Evolutionary conservation across 2,888 invertebrate genomes (phyloP), one percentile per base, ranked within the genome.

Genomic region (Tachystola acroxantha): DNA sequence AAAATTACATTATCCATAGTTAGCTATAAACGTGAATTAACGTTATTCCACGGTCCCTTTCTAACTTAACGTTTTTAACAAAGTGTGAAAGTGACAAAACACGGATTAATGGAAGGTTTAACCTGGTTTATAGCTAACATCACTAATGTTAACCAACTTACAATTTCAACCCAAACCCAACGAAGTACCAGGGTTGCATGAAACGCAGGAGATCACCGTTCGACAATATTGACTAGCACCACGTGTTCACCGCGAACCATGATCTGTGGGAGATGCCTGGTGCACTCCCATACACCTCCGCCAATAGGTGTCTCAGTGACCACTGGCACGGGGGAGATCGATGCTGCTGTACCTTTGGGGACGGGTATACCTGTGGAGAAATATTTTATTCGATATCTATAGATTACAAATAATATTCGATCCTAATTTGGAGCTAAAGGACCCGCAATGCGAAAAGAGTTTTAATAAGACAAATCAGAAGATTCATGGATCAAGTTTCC

Each of bases 241-340:
- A 95, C 86, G 58, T 95, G 93, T 61, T 95, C 95, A 0, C 95
- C 95, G 29, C 94, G 88, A 36, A 95, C 75, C 71, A 95, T 57
- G 54, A 95, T 55, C 71, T 94, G 93, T 0, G 91, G 88, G 10
- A 94, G 72, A 50, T 90, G 87, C 26, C 94, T 87, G 24, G 88
- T 88, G 70, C 94, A 91, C 64, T 91, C 89, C 68, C 92, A 92
- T 33, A 88, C 67, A 42, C 91, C 92, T 30, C 89, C 88, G 32
- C 90, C 89, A 1, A 89, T 57, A 42, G 89, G 88, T 35, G 88
- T 89, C 41, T 91, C 88, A 10, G 79, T 76, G 9, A 90, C 79
- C 37, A 66, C 57, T 0, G 93, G 92, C 29, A 91, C 65, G 14
- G 66, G 64, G 7, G 88, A 88, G 34, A 89, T 82, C 7, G 76